A percentile compares a stretch with the other conserved stretches of the same genome.
Conservation (phyloP, 2,113 vertebrate species). For the Galbula dea region DNA sequence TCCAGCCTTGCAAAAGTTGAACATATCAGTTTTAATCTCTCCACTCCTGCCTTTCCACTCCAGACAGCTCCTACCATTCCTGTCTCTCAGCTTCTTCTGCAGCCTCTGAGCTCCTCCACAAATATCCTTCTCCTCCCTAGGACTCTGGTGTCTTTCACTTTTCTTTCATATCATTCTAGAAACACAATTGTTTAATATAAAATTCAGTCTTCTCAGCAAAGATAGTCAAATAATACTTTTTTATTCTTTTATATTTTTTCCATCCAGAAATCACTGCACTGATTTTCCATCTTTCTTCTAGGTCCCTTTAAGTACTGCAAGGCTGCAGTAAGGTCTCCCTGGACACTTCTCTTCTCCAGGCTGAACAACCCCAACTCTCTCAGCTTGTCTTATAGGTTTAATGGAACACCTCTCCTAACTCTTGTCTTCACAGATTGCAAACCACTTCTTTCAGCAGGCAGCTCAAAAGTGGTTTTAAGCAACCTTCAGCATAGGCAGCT, state of each 20-base stretch:
- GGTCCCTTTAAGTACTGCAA: too few species aligned
- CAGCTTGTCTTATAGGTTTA: too few species aligned
- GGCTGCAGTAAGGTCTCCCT: too few species aligned
- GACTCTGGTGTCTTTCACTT: background rate
- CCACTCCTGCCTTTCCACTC: background rate
- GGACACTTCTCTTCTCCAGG: too few species aligned
- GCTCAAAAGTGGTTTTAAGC: background rate
- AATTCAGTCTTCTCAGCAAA: background rate
- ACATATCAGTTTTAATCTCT: background rate
- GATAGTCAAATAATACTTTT: background rate
- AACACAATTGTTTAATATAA: background rate
- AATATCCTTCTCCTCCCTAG: background rate
- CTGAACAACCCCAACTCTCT: too few species aligned
- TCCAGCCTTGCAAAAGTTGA: background rate
- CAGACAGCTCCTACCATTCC: background rate
- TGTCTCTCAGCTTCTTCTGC: background rate
- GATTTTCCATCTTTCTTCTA: too few species aligned
- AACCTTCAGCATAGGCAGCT: background rate
- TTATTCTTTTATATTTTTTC: background rate
- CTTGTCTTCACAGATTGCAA: background rate
- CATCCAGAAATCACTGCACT: background rate
- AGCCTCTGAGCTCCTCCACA: background rate
- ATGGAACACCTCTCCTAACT: too few species aligned
- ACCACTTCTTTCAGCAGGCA: background rate
- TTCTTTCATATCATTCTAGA: background rate